Base-by-base conservation (phyloP, 2,888 invertebrate species). In the Lacanobia wlatinum region DNA sequence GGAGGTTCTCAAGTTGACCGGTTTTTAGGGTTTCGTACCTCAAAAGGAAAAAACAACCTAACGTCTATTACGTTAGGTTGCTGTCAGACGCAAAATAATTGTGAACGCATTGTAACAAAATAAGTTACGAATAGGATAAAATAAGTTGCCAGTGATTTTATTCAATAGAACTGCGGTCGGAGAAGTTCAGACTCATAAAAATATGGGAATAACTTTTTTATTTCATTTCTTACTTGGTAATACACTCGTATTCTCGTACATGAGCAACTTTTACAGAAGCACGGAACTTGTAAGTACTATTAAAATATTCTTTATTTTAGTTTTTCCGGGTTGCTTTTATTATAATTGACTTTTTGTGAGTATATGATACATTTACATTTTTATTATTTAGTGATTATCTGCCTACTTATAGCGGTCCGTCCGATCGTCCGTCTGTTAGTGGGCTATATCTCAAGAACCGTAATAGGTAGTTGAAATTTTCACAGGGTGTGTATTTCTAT, bases 171-270 rank as follows among this genome's bases (percentile, higher is more conserved):
- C 23, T 50, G 48, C 16, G 55, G 48, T 21, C 40, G 63, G 14
- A 52, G 38, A 40, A 69, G 28, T 60, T 53, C 10, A 23, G 50
- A 16, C 50, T 34, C 46, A 40, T 59, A 67, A 53, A 76, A 76
- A 62, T 71, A 76, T 28, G 61, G 68, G 58, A 3, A 50, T 50
- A 61, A 58, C n/a, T 69, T 70, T 76, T 74, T 79, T 61, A 76
- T 68, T n/a, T 53, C 50, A 38, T 70, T 67, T 63, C 46, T 52
- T 64, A 21, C 53, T 62, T 23, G 16, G 53, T 38, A 66, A 66
- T 40, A 34, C 43, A 43, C 21, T 46, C 16, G 8, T 55, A 38
- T 78, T 60, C 48, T 62, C 48, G 55, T 66, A 62, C 48, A 14
- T 21, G 34, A 5, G 28, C 16, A 78, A 67, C 46, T 67, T 73